Conservation (phyloP, 2,797 vertebrate species). For the Dendrocincla fuliginosa region DNA sequence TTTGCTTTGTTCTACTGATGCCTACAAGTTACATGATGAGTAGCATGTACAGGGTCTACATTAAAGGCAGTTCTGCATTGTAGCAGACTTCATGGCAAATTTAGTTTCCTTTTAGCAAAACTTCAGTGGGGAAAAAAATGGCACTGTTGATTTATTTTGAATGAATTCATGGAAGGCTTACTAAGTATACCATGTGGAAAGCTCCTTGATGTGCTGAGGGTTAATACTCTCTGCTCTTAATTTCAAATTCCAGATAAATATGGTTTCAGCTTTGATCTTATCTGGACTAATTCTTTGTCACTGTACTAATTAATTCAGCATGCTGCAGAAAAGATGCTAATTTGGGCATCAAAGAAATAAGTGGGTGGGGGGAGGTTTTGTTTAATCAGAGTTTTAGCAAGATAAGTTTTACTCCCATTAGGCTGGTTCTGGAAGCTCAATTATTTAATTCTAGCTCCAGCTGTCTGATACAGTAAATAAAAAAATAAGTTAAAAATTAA, state of each 20-base stretch:
- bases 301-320: slow-evolving; percentile 82
- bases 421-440: slow-evolving; percentile 48
- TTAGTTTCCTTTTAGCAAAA: slow-evolving; percentile 59
- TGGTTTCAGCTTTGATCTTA: slow-evolving; percentile 81
- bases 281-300: slow-evolving; percentile 82
- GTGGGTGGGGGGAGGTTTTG: slow-evolving; percentile 56
- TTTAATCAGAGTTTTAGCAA: slow-evolving; percentile 79
- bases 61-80: slow-evolving; percentile 52
- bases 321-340: slow-evolving; percentile 81
- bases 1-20: slow-evolving; percentile 74
- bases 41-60: slow-evolving; percentile 42
- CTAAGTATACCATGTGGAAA: slow-evolving; percentile 55
- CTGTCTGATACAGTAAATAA: slow-evolving; percentile 5
- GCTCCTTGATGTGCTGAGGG: slow-evolving; percentile 57
- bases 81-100: slow-evolving; percentile 30
- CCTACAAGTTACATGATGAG: slow-evolving; percentile 72
- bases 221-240: slow-evolving; percentile 75
- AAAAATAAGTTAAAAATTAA: background rate
- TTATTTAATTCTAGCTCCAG: slow-evolving; percentile 51
- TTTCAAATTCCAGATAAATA: slow-evolving; percentile 79
- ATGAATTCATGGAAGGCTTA: slow-evolving; percentile 43
- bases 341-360: slow-evolving; percentile 81
- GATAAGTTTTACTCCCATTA: slow-evolving; percentile 75
- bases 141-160: slow-evolving; percentile 48
- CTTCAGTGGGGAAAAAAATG: slow-evolving; percentile 17